phyloP scores from a whole-genome alignment of 2,113 vertebrate genomes.

The Baryphthengus martii region DNA sequence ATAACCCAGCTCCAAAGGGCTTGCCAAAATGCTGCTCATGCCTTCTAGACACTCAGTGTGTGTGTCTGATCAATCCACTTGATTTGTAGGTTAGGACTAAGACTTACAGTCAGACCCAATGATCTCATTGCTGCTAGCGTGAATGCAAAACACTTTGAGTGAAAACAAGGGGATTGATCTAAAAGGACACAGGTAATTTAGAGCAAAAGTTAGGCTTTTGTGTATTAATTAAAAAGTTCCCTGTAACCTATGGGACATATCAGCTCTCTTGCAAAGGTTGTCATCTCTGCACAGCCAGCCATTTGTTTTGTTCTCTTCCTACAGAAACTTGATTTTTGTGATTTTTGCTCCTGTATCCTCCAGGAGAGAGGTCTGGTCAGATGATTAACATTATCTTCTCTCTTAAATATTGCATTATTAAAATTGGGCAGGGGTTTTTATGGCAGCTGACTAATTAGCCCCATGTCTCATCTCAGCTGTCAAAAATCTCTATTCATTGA shows the following conservation, averaged over 20 bases:
- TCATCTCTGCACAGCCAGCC: constrained; percentile 14
- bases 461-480: constrained; percentile 69
- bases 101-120: constrained; percentile 35
- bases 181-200: constrained; percentile 57
- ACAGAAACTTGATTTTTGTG: neutral
- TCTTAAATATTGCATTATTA: constrained; percentile 74
- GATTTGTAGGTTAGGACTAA: constrained; percentile 47
- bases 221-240: constrained; percentile 51
- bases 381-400: constrained; percentile 70
- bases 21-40: constrained; percentile 42
- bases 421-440: constrained; percentile 55
- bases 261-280: constrained; percentile 32
- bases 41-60: neutral
- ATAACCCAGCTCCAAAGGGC: neutral
- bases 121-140: constrained; percentile 40
- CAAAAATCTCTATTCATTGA: constrained; percentile 70
- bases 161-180: constrained; percentile 43
- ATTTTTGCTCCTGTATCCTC: neutral
- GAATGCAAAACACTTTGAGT: constrained; percentile 34
- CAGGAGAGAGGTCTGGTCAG: constrained; percentile 62
- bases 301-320: constrained; percentile 27
- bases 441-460: constrained; percentile 72
- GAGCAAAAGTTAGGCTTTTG: constrained; percentile 28
- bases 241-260: constrained; percentile 37
- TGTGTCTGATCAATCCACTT: constrained; percentile 31